A percentile compares a stretch with the other conserved stretches of the same genome.
These are phyloP conservation scores for Steinernema feltiae DNA, from an alignment of 1,140 invertebrate species.

Conservation along the genomic window DNA sequence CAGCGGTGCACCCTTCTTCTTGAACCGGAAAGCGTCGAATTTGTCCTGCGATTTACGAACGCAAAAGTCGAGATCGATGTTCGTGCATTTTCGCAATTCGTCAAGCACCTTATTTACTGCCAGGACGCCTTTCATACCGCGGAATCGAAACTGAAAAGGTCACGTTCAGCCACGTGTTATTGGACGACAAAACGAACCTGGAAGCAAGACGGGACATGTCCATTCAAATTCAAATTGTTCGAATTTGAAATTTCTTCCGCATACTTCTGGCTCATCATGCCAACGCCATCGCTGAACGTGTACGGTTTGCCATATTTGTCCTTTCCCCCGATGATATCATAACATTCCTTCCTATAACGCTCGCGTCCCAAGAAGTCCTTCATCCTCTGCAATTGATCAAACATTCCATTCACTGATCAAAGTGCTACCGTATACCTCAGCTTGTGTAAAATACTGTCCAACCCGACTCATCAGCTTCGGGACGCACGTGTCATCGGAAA, in stretches of 20 bases:
- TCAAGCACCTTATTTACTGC: conserved; percentile 29
- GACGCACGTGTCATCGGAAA: background rate
- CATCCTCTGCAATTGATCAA: background rate
- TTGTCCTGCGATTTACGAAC: background rate
- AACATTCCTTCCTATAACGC: background rate
- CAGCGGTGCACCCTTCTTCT: conserved; percentile 14
- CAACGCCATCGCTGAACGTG: conserved; percentile 38
- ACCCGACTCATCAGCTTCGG: background rate
- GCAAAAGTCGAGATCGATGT: background rate
- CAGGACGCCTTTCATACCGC: conserved; percentile 40
- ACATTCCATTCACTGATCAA: background rate
- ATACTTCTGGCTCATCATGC: conserved; percentile 25
- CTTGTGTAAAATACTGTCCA: background rate
- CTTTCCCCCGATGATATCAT: background rate
- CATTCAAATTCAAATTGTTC: conserved; percentile 18
- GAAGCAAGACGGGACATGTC: conserved; percentile 25
- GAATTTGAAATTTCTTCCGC: conserved; percentile 19
- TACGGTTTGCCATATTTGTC: background rate
- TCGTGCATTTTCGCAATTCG: background rate
- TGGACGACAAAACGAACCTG: conserved; percentile 21
- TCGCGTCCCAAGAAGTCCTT: background rate
- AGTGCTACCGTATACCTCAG: background rate
- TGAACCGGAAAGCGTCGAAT: conserved; percentile 17
- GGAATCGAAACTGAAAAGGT: conserved; percentile 40
- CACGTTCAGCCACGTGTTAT: background rate